Evolutionary conservation across 37 sponge, comb jelly and placozoan genomes (phyloP), one percentile per base, ranked within the genome.

Genomic region (Ianthella basta): DNA sequence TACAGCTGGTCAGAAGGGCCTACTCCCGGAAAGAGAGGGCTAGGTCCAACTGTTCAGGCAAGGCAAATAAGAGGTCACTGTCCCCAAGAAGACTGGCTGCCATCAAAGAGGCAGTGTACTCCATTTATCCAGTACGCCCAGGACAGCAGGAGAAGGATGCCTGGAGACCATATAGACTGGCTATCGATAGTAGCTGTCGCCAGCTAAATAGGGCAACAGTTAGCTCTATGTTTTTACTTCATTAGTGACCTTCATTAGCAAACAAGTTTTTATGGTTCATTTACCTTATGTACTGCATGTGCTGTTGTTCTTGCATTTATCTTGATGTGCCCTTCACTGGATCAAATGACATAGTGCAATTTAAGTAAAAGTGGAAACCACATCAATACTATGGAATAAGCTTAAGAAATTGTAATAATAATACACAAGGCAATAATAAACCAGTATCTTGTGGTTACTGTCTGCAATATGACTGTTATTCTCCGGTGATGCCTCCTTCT

Each of bases 21-120:
- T 66, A 66, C 68, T 66, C 68, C 15, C 15, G 68, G 68, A 66
- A 66, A n/a, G 68, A 66, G 68, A 66, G 68, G 68, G 68, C 68
- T 66, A 66, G 27, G 23, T 66, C 68, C 23, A 66, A 66, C 29
- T 66, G 68, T 66, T 19, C 68, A 24, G 68, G 68, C 25, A 66
- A n/a, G 23, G 32, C 32, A 20, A n/a, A n/a, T 66, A 66, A 66
- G 23, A 66, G 29, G 23, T 27, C 23, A 27, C 23, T 66, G 27
- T 66, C 68, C 29, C 68, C 68, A 66, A 15, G 68, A 23, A 16
- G 68, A 16, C 68, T 66, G 29, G 29, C 68, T 24, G 68, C 68
- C 15, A 66, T 66, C 23, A 66, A 66, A 23, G 68, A 66, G 68
- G 68, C 29, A 25, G 27, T 66, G 14, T 66, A 66, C 23, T 15